Conservation (phyloP, 2,888 invertebrate genomes). For the Alcis repandata region DNA sequence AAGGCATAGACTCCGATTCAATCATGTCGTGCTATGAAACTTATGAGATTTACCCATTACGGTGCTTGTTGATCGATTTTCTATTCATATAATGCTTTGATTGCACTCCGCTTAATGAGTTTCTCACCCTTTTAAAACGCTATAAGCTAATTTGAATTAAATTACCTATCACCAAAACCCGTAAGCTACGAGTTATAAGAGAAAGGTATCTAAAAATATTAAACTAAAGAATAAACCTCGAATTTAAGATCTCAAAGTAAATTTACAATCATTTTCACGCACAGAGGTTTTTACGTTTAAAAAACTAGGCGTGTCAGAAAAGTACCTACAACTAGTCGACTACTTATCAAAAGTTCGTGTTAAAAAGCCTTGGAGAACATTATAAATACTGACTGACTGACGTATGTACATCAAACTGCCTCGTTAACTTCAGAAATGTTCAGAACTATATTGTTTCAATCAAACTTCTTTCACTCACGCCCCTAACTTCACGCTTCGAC, state of each 20-base stretch:
- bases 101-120: constrained; percentile 36
- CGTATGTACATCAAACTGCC: constrained; percentile 32
- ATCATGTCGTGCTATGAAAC: constrained; percentile 64
- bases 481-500: constrained; percentile 47
- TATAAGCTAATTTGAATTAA: neutral
- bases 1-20: constrained; percentile 59
- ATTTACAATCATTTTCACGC: no score
- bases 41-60: constrained; percentile 71
- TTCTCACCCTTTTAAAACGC: constrained; percentile 43
- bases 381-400: constrained; percentile 43
- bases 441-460: constrained; percentile 46
- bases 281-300: no score
- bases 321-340: no score
- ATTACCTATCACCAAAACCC: neutral
- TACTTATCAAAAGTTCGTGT: neutral
- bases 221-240: no score
- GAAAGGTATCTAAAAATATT: no score
- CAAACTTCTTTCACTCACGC: constrained; percentile 53
- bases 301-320: no score
- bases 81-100: constrained; percentile 45
- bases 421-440: constrained; percentile 33
- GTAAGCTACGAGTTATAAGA: no score
- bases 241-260: no score
- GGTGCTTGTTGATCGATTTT: constrained; percentile 61
- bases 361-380: constrained; percentile 33